Evolutionary conservation across 2,888 invertebrate species (phyloP).

Genomic region (Drosophila histrio): DNA sequence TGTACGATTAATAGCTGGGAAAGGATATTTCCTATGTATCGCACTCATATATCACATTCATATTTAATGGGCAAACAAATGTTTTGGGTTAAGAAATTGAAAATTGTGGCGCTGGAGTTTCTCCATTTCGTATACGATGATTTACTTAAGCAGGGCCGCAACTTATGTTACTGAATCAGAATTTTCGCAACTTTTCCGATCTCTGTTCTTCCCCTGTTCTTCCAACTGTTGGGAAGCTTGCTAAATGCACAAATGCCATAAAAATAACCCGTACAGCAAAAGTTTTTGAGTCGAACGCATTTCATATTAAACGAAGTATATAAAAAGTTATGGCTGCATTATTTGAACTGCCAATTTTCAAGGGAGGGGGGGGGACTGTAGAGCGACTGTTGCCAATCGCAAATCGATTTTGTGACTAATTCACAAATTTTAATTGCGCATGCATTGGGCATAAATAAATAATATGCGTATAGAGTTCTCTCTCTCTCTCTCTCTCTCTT

Average conservation of each 20-base stretch:
- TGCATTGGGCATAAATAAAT: conserved; percentile 73
- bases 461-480: conserved; percentile 53
- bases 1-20: too few relatives aligned
- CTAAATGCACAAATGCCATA: conserved; percentile 54
- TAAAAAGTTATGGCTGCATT: conserved; percentile 52
- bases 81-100: conserved; percentile 17
- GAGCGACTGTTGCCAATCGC: conserved; percentile 41
- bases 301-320: conserved; percentile 42
- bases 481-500: conserved; percentile 1
- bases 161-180: conserved; percentile 44
- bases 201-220: background rate
- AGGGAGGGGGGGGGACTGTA: background rate
- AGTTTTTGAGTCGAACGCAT: conserved; percentile 44
- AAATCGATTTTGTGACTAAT: conserved; percentile 77
- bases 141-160: conserved; percentile 42
- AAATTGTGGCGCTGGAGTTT: conserved; percentile 10
- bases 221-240: conserved; percentile 17
- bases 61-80: background rate
- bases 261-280: conserved; percentile 44
- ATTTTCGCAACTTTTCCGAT: conserved; percentile 22
- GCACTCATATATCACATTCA: background rate
- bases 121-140: conserved; percentile 23
- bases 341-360: conserved; percentile 48
- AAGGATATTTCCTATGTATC: background rate
- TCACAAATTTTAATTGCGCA: conserved; percentile 71